Evolutionary conservation across 2,797 vertebrate genomes (phyloP), one percentile per base, ranked within the genome.

Genomic region (Paramormyrops hopkinsi): DNA sequence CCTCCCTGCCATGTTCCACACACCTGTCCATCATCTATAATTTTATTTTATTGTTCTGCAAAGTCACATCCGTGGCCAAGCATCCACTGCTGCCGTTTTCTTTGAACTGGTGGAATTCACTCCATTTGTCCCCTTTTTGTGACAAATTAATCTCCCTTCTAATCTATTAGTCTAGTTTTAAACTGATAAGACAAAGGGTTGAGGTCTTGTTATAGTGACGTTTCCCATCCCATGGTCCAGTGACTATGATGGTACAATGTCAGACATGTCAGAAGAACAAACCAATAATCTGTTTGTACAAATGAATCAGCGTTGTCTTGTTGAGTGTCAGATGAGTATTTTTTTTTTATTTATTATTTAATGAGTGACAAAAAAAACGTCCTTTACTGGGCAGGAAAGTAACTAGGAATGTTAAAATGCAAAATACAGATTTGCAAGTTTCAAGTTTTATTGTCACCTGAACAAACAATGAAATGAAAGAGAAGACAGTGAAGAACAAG

Each of bases 21-120:
- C 84, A 91, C 90, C 89, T 88, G 90, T 92, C 93, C 88, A 89
- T 90, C 89, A 12, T 89, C 89, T 91, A 90, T 89, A 90, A 88
- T 84, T 90, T 89, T 19, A 91, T 88, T 82, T 17, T 88, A 0
- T 90, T 33, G 76, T n/a, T 82, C 17, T 44, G 19, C 6, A 44
- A 82, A 41, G 17, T 46, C 17, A 9, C 29, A 82, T 7, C 37
- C 7, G 6, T 41, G 19, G 37, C 73, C 25, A n/a, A 44, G 73
- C 17, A 79, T 41, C 73, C 37, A 0, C 19, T n/a, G 76, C 41
- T 82, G 76, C 19, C 1, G 17, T 82, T 46, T 82, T 46, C 37
- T 82, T 44, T 46, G 76, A 46, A 82, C 17, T 46, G 76, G 5
- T 19, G 19, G n/a, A 46, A 44, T 82, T 82, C 37, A n/a, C 3